phyloP scores from a whole-genome alignment of 2,888 invertebrate species.

The Dione juno region DNA sequence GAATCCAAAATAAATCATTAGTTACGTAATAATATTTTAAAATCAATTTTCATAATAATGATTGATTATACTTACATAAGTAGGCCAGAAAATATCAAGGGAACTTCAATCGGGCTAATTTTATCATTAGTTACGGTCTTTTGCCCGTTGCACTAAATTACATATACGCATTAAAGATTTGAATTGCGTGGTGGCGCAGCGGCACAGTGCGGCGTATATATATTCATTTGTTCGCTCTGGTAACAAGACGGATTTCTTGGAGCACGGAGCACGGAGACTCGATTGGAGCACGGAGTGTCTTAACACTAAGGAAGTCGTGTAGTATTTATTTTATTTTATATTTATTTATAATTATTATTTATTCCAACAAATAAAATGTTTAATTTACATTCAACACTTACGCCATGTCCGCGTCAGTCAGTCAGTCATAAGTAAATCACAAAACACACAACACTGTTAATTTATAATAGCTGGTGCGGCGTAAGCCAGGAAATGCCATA shows the following conservation, averaged over 20 bases:
- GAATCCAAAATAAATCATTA: not conserved
- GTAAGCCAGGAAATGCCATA: conserved; percentile 49
- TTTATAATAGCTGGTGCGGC: conserved; percentile 41
- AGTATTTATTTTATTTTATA: no score
- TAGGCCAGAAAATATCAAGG: conserved; percentile 14
- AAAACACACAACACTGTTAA: conserved; percentile 15
- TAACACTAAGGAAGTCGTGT: no score
- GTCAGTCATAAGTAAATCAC: conserved; percentile 3
- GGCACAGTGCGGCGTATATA: no score
- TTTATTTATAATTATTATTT: no score
- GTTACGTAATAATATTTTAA: not conserved
- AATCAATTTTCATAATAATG: conserved; percentile 16
- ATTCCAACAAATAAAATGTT: not conserved
- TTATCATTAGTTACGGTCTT: conserved; percentile 1
- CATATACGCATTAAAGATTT: not conserved
- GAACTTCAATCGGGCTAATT: conserved; percentile 9
- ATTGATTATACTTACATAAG: conserved; percentile 17
- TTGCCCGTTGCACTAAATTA: not conserved
- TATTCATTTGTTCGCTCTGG: no score
- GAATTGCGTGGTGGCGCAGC: no score
- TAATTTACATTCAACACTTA: not conserved
- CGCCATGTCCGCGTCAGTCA: not conserved
- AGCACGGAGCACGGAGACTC: no score
- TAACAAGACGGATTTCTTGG: no score
- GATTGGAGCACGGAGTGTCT: no score